phyloP scores from a whole-genome alignment of 2,888 invertebrate species.

The Macaria liturata region DNA sequence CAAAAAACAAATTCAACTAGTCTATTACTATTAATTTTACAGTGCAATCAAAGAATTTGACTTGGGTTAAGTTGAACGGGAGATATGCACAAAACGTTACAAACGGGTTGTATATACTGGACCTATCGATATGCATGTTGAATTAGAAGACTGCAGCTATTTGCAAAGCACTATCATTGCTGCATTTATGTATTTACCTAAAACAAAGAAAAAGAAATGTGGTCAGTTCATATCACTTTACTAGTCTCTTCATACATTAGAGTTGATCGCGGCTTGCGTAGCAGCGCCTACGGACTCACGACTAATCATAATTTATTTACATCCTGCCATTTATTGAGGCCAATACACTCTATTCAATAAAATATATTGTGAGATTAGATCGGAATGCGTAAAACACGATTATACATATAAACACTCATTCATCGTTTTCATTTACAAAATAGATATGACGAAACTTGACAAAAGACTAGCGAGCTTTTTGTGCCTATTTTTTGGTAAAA shows the following conservation, averaged over 20 bases:
- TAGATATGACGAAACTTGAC: neutral
- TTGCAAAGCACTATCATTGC: too few species aligned
- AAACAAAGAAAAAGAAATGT: too few species aligned
- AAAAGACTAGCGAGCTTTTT: neutral
- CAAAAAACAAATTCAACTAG: too few species aligned
- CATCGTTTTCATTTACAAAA: neutral
- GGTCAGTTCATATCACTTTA: too few species aligned
- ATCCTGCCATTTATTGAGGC: constrained; percentile 2
- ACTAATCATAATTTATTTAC: constrained; percentile 14
- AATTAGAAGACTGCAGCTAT: too few species aligned
- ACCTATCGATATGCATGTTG: too few species aligned
- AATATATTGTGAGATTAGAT: neutral
- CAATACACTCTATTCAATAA: constrained; percentile 8
- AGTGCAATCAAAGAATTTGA: too few species aligned
- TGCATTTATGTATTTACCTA: too few species aligned
- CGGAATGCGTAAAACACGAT: neutral
- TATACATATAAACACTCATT: neutral
- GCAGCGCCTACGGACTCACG: constrained; percentile 13
- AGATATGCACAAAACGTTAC: too few species aligned
- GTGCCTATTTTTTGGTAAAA: neutral
- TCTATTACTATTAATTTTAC: too few species aligned
- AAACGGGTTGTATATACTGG: too few species aligned
- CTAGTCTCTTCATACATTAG: constrained; percentile 30
- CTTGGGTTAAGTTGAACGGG: too few species aligned
- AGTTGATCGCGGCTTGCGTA: constrained; percentile 25